Evolutionary conservation across 2,797 vertebrate genomes (phyloP), one percentile per base, ranked within the genome.

Genomic region (Melanotaenia nigrans): DNA sequence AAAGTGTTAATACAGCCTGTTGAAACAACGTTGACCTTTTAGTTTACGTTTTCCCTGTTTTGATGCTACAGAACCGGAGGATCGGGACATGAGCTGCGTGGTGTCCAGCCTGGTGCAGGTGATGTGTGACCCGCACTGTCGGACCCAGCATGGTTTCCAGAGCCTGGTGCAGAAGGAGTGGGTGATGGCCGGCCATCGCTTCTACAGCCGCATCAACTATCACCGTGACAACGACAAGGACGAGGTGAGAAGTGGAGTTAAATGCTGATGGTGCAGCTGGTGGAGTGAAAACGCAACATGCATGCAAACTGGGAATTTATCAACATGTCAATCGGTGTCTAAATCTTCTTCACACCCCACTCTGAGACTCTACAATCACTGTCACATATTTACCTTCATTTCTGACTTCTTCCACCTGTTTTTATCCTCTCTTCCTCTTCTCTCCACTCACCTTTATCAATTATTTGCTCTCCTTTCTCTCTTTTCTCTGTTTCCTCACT

Each of bases 131-230:
- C 96, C 96, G 0, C 91, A 96, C 16, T 85, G 90, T 35, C 94
- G 97, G 40, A 96, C 94, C 18, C 83, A 95, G 72, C 77, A 75
- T 0, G 97, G 97, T 14, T 97, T 99, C 93, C 97, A 99, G 90
- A 88, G 95, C 82, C 86, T 99, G 91, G 86, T 99, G 55, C 97
- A 99, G 94, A 93, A 96, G 76, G 97, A 99, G 78, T 99, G 97
- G 97, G 95, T 99, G 75, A 95, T 93, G 33, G 94, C 95, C 0
- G 97, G 97, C 2, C 97, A 98, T 73, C 95, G 96, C 56, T 99
- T 98, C 90, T 93, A 93, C n/a, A 95, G 72, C 56, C 95, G 97
- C 18, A 78, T 95, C 59, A 96, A 97, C 88, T 95, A 94, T n/a
- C 74, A 91, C 75, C 85, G 87, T 0, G 92, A 95, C 82, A 92